Evolutionary conservation across 2,113 vertebrate genomes (phyloP), one percentile per base, ranked within the genome.

Genomic region (Halichoerus grypus): DNA sequence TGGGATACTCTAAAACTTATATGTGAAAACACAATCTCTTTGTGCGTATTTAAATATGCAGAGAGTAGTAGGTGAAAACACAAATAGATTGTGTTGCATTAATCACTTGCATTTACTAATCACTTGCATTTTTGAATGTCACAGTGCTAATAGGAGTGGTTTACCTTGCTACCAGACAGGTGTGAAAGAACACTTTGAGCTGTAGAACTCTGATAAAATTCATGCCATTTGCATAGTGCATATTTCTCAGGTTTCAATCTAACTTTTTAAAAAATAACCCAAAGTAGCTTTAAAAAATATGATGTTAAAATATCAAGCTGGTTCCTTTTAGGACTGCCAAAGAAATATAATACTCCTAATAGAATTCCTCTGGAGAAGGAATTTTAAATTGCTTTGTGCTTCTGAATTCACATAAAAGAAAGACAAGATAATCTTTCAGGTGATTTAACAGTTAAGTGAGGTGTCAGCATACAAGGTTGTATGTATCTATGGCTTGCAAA

Each of bases 391-490:
- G 87, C 57, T 96, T 76, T 96, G 76, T 95, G 36, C 87, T 97
- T 84, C 69, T 86, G 39, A 96, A 95, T 94, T 95, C 96, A 92
- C 76, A 95, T 96, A 94, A 98, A 97, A 95, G 65, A 97, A 94
- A 96, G 97, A 97, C 94, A 98, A 97, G 96, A 94, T 96, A 97
- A 97, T 98, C 93, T 97, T 96, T 97, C n/a, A 95, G 92, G 97
- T 93, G 96, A 98, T 98, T 98, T 98, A 98, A 98, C 98, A 98
- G 97, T 98, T 98, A 99, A 98, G 98, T 98, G 97, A 98, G 97
- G 98, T 98, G 98, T 91, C 96, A 97, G 80, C 80, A 94, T 93
- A 91, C 92, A 95, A 97, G 94, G 94, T 96, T 98, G 98, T 95
- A 97, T 93, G 92, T 98, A 91, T 97, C 96, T 96, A 97, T 94